Base-by-base conservation (phyloP, 1,140 invertebrate genomes). In the Archegozetes longisetosus region DNA sequence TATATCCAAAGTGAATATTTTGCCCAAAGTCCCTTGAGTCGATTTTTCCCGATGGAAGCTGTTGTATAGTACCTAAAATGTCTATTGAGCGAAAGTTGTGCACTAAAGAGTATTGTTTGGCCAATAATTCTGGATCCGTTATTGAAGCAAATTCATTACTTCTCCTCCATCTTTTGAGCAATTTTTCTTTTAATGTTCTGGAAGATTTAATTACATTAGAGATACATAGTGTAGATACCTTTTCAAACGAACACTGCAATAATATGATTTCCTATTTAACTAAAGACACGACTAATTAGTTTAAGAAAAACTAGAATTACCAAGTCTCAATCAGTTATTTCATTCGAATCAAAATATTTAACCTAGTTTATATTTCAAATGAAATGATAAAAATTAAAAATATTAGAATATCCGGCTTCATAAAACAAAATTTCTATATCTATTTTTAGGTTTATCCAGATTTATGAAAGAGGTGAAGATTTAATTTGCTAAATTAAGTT, bases 1-100 rank as follows among this genome's bases (percentile, higher is more conserved):
- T 28, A 6, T 53, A 14, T 23, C 23, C 20, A 26, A 24, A 20
- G 25, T 53, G 52, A 23, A 53, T 27, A 26, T 53, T 53, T 53
- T 53, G n/a, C 9, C 52, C 52, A 53, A 53, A 53, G 26, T 53
- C 52, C 3, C 52, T 3, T 9, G 52, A 23, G 25, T 53, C 52
- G 12, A 53, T 27, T 53, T 20, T 26, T 6, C 52, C 52, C 9
- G 20, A 23, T 53, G 22, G 52, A 6, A 6, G 9, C 25, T 53
- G 52, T 14, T 20, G 23, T 23, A 53, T 24, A 23, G 20, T 27
- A 20, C 52, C 52, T 24, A 53, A 27, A 9, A 26, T 26, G 14
- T 53, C 52, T 14, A 53, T 12, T 12, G 22, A 3, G 25, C 52
- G 13, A 53, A 24, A 53, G 3, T 20, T 9, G n/a, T 24, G 13